Evolutionary conservation across 2,797 vertebrate species (phyloP).

Genomic region (Urosaurus nigricauda): DNA sequence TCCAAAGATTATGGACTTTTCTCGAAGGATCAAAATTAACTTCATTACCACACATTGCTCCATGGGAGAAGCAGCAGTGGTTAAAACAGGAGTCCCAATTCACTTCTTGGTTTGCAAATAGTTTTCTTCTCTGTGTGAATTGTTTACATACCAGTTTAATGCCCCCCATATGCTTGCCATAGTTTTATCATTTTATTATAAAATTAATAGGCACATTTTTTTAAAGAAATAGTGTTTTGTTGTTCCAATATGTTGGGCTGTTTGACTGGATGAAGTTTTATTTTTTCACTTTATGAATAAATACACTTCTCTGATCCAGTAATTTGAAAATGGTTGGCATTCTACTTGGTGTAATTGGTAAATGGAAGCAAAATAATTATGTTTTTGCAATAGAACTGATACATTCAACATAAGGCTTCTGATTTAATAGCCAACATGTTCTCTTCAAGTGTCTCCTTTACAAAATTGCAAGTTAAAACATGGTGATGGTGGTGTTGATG

Average conservation of each 20-base stretch:
- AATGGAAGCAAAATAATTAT: slow-evolving; percentile 57
- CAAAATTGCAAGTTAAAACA: slow-evolving; percentile 38
- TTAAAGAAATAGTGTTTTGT: slow-evolving; percentile 24
- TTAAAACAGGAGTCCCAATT: slow-evolving; percentile 11
- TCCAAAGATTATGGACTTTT: neutral
- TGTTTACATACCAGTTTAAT: slow-evolving; percentile 38
- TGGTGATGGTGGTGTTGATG: neutral
- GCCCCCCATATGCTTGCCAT: slow-evolving; percentile 23
- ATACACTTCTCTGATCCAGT: slow-evolving; percentile 35
- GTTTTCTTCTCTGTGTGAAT: slow-evolving; percentile 1
- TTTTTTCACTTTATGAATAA: slow-evolving; percentile 41
- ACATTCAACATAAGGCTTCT: slow-evolving; percentile 52
- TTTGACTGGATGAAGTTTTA: slow-evolving; percentile 48
- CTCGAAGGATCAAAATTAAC: neutral
- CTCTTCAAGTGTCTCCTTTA: slow-evolving; percentile 40
- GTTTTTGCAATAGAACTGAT: slow-evolving; percentile 45
- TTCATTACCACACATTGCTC: neutral
- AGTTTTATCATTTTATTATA: slow-evolving; percentile 40
- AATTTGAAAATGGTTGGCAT: slow-evolving; percentile 49
- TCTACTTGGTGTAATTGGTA: slow-evolving; percentile 42
- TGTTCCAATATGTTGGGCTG: slow-evolving; percentile 28
- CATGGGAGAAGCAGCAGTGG: neutral
- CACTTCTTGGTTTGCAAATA: neutral
- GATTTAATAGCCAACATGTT: slow-evolving; percentile 52
- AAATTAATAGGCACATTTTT: slow-evolving; percentile 34